Evolutionary conservation across 2,113 vertebrate genomes (phyloP), one percentile per base, ranked within the genome.

Genomic region (Rhabdomys dilectus): DNA sequence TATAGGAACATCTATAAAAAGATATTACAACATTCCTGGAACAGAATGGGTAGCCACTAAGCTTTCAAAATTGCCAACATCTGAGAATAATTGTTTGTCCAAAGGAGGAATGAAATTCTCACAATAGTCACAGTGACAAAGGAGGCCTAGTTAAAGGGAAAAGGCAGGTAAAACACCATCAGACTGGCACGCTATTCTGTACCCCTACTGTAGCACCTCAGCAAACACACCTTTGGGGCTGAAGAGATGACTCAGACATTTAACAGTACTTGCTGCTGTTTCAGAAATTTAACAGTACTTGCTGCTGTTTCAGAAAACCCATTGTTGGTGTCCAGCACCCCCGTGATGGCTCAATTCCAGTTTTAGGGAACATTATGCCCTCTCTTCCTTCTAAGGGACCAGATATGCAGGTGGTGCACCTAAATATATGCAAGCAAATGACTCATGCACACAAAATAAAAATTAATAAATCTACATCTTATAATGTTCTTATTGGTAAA

Each of bases 131-230:
- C 4, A 21, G 17, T 7, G 64, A 34, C 17, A 5, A n/a, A 22
- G 3, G 21, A 73, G n/a, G 13, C 13, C 12, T 51, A 29, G 26
- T 80, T 78, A 8, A 78, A 45, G 29, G 42, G 88, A 34, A 72
- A 39, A 92, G 70, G 75, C 2, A 76, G 73, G 60, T 93, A 72
- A 19, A 70, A 70, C 62, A 70, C 62, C 42, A 95, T 7, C 19
- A 36, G n/a, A 64, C 64, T 42, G 9, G 10, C 13, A n/a, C 17
- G 39, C 48, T 6, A 15, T 70, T 9, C 39, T 45, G 2, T 29
- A 1, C 1, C 1, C 0, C 11, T 7, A 81, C 16, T 29, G 13
- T 7, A 73, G 64, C n/a, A 11, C 6, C 53, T 56, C 3, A 7
- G 36, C 15, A 24, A 51, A 68, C 36, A 87, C 11, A 22, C 45